These are phyloP conservation scores for Drosophila novamexicana DNA, from an alignment of 1,140 invertebrate genomes.

Conservation along the genomic window DNA sequence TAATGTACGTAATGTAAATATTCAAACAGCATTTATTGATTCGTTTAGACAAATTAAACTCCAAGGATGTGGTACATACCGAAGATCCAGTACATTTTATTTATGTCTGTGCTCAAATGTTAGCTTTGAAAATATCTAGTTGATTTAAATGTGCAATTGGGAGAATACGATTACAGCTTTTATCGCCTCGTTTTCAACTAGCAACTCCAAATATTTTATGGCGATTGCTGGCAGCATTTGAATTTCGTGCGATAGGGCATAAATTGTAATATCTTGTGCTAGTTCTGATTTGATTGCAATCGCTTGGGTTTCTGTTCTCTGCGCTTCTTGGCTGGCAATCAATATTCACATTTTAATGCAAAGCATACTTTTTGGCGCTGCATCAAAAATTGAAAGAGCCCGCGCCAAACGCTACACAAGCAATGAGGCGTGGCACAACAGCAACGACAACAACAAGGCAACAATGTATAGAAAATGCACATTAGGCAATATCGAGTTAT, in stretches of 20 bases:
- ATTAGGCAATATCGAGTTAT: slow-evolving; percentile 68
- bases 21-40: no score
- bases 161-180: neutral
- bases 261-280: slow-evolving; percentile 12
- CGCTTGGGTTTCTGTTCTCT: slow-evolving; percentile 23
- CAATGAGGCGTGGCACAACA: slow-evolving; percentile 57
- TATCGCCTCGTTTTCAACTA: neutral
- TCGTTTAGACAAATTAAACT: no score
- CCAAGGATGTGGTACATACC: no score
- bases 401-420: slow-evolving; percentile 42
- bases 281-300: slow-evolving; percentile 40
- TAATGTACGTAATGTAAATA: no score
- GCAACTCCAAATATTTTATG: neutral
- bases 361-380: slow-evolving; percentile 68
- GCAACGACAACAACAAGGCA: neutral
- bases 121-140: no score
- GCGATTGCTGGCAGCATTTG: slow-evolving; percentile 4
- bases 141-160: neutral
- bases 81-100: no score
- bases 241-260: slow-evolving; percentile 10
- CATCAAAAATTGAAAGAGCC: slow-evolving; percentile 66
- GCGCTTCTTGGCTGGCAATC: slow-evolving; percentile 57
- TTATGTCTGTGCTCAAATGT: no score
- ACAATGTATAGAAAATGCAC: slow-evolving; percentile 30
- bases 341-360: slow-evolving; percentile 68